Conservation (phyloP, 37 sponge, comb jelly and placozoan genomes). For the Geodia barretti region DNA sequence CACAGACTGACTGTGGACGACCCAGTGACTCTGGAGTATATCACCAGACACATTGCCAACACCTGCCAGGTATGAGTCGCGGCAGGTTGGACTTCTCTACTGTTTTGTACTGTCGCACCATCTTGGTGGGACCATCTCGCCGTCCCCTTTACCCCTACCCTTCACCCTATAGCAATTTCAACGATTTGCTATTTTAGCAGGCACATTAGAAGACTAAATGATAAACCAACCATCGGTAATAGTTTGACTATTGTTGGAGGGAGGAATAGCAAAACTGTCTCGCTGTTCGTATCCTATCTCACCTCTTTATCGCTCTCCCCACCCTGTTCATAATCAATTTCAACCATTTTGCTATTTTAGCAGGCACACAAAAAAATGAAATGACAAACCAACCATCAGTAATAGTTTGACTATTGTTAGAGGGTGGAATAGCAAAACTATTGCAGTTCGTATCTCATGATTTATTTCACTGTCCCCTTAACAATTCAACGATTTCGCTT, state of each 20-base stretch:
- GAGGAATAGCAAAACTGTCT: background rate
- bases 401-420: background rate
- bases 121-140: background rate
- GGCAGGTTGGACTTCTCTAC: background rate
- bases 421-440: background rate
- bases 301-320: background rate
- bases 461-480: too few relatives aligned
- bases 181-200: too few relatives aligned
- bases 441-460: too few relatives aligned
- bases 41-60: constrained; percentile 89
- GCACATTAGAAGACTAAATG: too few relatives aligned
- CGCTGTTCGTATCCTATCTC: background rate
- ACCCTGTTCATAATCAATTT: background rate
- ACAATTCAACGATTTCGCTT: too few relatives aligned
- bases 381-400: too few relatives aligned
- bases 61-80: constrained; percentile 77
- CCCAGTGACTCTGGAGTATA: constrained; percentile 97
- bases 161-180: too few relatives aligned
- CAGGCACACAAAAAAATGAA: too few relatives aligned
- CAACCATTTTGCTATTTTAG: too few relatives aligned
- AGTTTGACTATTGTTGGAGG: background rate
- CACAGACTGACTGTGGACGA: constrained; percentile 93
- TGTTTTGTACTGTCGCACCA: background rate
- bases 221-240: too few relatives aligned
- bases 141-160: background rate